Percentiles rank a stretch among this genome's conserved stretches.
Conservation (phyloP, 2,113 vertebrate species). For the Piaya cayana region DNA sequence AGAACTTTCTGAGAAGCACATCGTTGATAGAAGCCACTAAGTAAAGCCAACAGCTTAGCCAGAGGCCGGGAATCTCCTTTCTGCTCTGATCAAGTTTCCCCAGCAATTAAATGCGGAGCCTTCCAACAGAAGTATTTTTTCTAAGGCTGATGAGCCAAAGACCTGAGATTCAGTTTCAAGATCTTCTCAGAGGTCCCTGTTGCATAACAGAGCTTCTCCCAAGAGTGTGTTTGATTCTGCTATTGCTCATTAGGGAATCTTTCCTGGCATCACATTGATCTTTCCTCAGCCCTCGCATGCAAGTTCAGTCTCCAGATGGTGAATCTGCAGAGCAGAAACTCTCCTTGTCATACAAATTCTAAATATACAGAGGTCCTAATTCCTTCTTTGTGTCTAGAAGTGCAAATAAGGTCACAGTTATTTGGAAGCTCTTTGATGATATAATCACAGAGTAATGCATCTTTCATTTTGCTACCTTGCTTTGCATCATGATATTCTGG, state of each 20-base stretch:
- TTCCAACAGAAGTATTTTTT: conserved; percentile 22
- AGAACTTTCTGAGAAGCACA: conserved; percentile 38
- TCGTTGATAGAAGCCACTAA: conserved; percentile 8
- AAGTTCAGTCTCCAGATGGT: not conserved
- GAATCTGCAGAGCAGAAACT: not conserved
- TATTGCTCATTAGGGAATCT: rapidly evolving
- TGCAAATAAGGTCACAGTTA: not conserved
- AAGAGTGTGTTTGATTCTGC: not conserved
- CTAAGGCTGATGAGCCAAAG: not conserved
- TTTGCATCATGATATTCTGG: not conserved
- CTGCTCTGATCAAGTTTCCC: conserved; percentile 47
- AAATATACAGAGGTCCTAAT: not conserved
- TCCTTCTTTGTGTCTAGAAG: not conserved
- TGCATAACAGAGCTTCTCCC: not conserved
- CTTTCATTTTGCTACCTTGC: not conserved
- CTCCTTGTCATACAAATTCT: not conserved
- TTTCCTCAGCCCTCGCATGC: not conserved
- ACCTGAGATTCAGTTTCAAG: not conserved
- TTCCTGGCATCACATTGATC: not conserved
- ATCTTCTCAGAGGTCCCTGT: not conserved
- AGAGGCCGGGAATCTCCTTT: conserved; percentile 49
- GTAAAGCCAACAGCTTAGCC: conserved; percentile 50
- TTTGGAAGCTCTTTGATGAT: not conserved
- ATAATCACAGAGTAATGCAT: not conserved
- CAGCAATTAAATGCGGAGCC: conserved; percentile 40